phyloP scores from a whole-genome alignment of 2,888 invertebrate species.

The Abrostola tripartita region DNA sequence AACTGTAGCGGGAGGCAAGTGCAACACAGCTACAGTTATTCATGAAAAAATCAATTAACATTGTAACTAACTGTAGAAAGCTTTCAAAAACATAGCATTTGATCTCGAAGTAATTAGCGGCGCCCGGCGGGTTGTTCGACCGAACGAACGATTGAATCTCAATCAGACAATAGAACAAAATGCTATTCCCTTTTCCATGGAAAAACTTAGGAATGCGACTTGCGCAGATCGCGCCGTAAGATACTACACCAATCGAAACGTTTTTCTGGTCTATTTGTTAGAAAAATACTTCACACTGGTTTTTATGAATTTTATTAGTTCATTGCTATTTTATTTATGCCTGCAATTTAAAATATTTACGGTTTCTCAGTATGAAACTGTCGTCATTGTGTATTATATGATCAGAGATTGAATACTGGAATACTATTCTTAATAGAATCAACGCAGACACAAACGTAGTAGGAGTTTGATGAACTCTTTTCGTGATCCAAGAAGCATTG shows the following conservation, averaged over 20 bases:
- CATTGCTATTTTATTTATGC: constrained; percentile 9
- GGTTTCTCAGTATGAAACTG: no score
- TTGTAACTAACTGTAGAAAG: constrained; percentile 44
- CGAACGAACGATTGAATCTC: constrained; percentile 35
- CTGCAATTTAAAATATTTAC: not conserved
- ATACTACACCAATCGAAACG: constrained; percentile 33
- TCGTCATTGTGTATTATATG: no score
- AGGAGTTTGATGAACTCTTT: no score
- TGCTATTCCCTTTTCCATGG: constrained; percentile 33
- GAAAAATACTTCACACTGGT: constrained; percentile 27
- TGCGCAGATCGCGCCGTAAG: constrained; percentile 11
- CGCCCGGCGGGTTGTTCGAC: constrained; percentile 45
- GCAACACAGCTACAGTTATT: not conserved
- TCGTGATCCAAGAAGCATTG: no score
- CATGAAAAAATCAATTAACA: constrained; percentile 21
- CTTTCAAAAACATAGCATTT: constrained; percentile 48
- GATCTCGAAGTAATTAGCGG: constrained; percentile 50
- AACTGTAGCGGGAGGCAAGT: no score
- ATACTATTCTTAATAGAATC: no score
- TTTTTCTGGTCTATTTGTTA: constrained; percentile 37
- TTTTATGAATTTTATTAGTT: constrained; percentile 16
- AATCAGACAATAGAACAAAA: constrained; percentile 50
- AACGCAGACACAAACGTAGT: no score
- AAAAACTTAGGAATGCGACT: constrained; percentile 44
- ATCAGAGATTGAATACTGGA: no score